phyloP scores from a whole-genome alignment of 2,797 vertebrate species.

The Onychomys leucogaster region DNA sequence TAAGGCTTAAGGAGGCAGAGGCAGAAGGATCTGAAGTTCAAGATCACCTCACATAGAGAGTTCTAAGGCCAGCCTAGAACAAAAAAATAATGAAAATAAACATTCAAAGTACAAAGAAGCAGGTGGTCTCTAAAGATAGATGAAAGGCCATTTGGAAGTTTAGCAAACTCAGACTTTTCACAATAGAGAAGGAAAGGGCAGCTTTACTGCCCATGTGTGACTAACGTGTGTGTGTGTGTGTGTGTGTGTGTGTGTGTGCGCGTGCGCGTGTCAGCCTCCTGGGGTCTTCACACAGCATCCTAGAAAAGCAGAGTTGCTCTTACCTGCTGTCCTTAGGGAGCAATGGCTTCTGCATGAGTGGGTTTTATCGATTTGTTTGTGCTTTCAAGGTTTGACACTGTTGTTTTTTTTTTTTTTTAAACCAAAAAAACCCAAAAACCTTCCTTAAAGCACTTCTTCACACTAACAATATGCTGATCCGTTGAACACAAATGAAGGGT shows the following conservation, averaged over 20 bases:
- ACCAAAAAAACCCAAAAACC: no score
- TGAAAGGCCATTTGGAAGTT: slow-evolving; percentile 12
- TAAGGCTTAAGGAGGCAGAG: not conserved
- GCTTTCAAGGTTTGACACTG: slow-evolving; percentile 47
- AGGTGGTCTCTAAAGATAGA: not conserved
- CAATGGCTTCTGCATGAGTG: slow-evolving; percentile 11
- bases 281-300: slow-evolving; percentile 40
- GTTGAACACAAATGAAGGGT: not conserved
- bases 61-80: not conserved
- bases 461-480: not conserved
- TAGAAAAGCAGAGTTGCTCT: slow-evolving; percentile 1
- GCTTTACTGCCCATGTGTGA: slow-evolving; percentile 30
- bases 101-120: not conserved
- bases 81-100: not conserved
- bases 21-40: not conserved
- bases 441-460: slow-evolving; percentile 41
- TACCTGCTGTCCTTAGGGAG: slow-evolving; percentile 38
- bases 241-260: no score
- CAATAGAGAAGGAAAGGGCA: slow-evolving; percentile 39
- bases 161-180: slow-evolving; percentile 44
- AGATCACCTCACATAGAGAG: not conserved
- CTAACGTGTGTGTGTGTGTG: not conserved
- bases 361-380: slow-evolving; percentile 47
- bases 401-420: not conserved
- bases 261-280: slow-evolving; percentile 25